These are phyloP conservation scores for Rhynchomys soricoides DNA, from an alignment of 2,113 vertebrate species.

Conservation along the genomic window DNA sequence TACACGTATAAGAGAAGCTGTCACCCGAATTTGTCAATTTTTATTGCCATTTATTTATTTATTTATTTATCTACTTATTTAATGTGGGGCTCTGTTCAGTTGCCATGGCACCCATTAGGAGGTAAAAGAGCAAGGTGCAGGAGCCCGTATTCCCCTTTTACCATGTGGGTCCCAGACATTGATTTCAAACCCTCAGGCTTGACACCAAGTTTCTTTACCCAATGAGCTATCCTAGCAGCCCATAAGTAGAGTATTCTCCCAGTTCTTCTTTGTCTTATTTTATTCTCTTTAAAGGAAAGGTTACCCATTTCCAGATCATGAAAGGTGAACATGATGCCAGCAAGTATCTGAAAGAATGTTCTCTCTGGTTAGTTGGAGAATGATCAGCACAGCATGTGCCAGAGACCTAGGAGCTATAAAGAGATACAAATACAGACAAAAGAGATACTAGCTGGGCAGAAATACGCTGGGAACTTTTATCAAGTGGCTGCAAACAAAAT, in stretches of 20 bases:
- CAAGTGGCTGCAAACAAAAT: slow-evolving; percentile 7
- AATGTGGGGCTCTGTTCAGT: neutral
- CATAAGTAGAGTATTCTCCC: neutral
- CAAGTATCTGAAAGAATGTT: neutral
- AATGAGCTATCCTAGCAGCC: neutral
- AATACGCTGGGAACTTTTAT: neutral
- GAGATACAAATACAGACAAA: neutral
- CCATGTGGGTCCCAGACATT: too few relatives aligned
- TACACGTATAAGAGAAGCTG: neutral
- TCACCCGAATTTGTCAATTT: neutral
- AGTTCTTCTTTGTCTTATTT: neutral
- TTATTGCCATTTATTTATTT: neutral
- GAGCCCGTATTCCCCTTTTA: neutral
- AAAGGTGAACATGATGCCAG: neutral
- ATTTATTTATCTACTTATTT: neutral
- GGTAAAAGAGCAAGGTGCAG: neutral
- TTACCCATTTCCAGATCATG: neutral
- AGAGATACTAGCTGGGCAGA: neutral
- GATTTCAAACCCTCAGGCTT: neutral
- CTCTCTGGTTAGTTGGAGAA: neutral
- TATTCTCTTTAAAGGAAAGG: neutral
- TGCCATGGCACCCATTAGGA: too few relatives aligned
- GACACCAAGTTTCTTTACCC: neutral
- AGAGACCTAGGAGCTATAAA: neutral
- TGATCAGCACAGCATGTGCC: too few relatives aligned